Percentiles rank a stretch among this genome's conserved stretches.
These are phyloP conservation scores for Onychostoma macrolepis DNA, from an alignment of 2,113 vertebrate species.

Conservation along the genomic window DNA sequence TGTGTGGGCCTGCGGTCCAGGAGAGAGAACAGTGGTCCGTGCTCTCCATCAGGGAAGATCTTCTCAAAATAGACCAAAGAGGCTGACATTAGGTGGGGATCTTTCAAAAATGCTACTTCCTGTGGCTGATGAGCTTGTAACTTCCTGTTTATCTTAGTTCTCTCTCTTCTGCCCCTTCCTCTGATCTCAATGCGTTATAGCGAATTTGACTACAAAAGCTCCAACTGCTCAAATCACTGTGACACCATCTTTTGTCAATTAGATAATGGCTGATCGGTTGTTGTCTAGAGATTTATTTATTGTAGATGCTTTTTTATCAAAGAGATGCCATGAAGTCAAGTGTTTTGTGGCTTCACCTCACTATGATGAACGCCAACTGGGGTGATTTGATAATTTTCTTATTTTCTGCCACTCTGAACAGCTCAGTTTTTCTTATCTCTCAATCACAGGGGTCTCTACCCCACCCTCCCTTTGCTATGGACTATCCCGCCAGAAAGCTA, in stretches of 20 bases:
- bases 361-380: not conserved
- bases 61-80: constrained; percentile 59
- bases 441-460: not conserved
- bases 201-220: constrained; percentile 62
- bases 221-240: constrained; percentile 5
- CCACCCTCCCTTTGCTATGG: not conserved
- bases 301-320: not conserved
- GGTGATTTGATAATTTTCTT: not conserved
- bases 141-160: constrained; percentile 76
- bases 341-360: not conserved
- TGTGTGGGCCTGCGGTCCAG: constrained; percentile 60
- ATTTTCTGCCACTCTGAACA: not conserved
- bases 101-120: constrained; percentile 61
- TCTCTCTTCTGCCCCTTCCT: constrained; percentile 64
- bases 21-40: constrained; percentile 31
- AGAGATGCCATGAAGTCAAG: not conserved
- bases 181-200: constrained; percentile 52
- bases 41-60: constrained; percentile 54
- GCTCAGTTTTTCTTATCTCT: not conserved
- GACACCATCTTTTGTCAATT: constrained; percentile 33
- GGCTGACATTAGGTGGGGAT: constrained; percentile 64
- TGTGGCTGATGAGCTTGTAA: constrained; percentile 52
- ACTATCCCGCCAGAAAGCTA: not conserved
- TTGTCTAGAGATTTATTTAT: not conserved
- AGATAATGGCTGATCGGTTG: not conserved